These are phyloP conservation scores for Coelinius sp. DNA, from an alignment of 2,888 invertebrate genomes.

Conservation along the genomic window DNA sequence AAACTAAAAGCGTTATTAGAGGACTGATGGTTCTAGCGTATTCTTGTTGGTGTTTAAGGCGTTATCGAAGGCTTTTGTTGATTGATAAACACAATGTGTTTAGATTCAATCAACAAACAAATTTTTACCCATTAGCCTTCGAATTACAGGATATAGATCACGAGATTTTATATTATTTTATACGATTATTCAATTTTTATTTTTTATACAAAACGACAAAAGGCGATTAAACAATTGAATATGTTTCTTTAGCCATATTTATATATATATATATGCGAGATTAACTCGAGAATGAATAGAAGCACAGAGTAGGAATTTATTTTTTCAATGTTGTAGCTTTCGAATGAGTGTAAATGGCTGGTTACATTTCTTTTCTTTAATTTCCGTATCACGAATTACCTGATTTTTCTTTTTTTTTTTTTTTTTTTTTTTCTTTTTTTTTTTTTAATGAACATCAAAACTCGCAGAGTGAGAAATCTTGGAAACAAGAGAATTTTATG, in stretches of 20 bases:
- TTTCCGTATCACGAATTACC: slow-evolving; percentile 51
- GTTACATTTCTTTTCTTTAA: slow-evolving; percentile 53
- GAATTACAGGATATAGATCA: slow-evolving; percentile 39
- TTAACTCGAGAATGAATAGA: not conserved
- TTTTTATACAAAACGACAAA: slow-evolving; percentile 47
- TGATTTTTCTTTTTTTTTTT: slow-evolving; percentile 47
- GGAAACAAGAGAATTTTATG: not conserved
- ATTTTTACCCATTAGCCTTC: not conserved
- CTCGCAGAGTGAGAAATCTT: not conserved
- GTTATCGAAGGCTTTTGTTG: slow-evolving; percentile 53
- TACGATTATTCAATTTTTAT: slow-evolving; percentile 66
- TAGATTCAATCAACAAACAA: too few relatives aligned
- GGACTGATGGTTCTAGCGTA: slow-evolving; percentile 68
- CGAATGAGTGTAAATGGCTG: slow-evolving; percentile 53
- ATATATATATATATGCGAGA: slow-evolving; percentile 50
- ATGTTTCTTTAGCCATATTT: too few relatives aligned
- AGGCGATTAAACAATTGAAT: not conserved
- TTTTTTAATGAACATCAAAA: slow-evolving; percentile 1
- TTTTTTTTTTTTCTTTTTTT: slow-evolving; percentile 41
- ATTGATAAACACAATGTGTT: too few relatives aligned
- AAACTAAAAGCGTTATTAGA: slow-evolving; percentile 53
- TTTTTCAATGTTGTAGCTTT: slow-evolving; percentile 41
- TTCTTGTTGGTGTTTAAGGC: slow-evolving; percentile 61
- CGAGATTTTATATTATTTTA: slow-evolving; percentile 61
- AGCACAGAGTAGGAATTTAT: slow-evolving; percentile 36